phyloP scores from a whole-genome alignment of 2,888 invertebrate species.

The Malacosoma neustria region DNA sequence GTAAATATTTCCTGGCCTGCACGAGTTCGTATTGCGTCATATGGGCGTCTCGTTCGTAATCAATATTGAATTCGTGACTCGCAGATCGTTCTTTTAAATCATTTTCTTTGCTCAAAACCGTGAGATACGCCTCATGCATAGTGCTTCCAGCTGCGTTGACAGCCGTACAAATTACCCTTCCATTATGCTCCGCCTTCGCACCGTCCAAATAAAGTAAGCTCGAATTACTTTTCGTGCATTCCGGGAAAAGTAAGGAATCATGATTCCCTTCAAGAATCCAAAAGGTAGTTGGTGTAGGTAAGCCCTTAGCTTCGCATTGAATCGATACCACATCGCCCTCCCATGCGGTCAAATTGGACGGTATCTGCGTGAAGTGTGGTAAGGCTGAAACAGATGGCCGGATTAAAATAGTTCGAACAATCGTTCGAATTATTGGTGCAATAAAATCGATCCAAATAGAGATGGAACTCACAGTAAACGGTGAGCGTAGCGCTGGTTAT shows the following conservation, averaged over 20 bases:
- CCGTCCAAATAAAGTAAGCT: conserved; percentile 64
- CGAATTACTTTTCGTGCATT: conserved; percentile 65
- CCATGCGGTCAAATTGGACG: conserved; percentile 90
- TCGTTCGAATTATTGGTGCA: conserved; percentile 50
- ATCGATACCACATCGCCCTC: conserved; percentile 91
- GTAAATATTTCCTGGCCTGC: conserved; percentile 84
- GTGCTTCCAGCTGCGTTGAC: conserved; percentile 68
- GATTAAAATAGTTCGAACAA: conserved; percentile 54
- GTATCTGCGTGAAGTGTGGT: conserved; percentile 89
- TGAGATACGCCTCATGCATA: conserved; percentile 67
- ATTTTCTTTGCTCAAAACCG: conserved; percentile 58
- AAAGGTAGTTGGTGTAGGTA: conserved; percentile 94
- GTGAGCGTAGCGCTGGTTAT: conserved; percentile 91
- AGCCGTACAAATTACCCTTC: conserved; percentile 66
- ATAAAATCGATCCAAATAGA: conserved; percentile 51
- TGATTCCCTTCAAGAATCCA: conserved; percentile 96
- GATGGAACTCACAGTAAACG: conserved; percentile 88
- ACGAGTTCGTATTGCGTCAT: conserved; percentile 85
- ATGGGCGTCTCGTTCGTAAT: conserved; percentile 50
- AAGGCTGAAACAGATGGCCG: conserved; percentile 82
- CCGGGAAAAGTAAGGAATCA: conserved; percentile 75
- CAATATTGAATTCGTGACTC: conserved; percentile 40
- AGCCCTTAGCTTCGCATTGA: conserved; percentile 93
- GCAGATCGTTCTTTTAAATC: conserved; percentile 47
- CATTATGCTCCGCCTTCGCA: conserved; percentile 57